Base-by-base conservation (phyloP, 2,888 invertebrate species). In the Drosophila bunnanda region DNA sequence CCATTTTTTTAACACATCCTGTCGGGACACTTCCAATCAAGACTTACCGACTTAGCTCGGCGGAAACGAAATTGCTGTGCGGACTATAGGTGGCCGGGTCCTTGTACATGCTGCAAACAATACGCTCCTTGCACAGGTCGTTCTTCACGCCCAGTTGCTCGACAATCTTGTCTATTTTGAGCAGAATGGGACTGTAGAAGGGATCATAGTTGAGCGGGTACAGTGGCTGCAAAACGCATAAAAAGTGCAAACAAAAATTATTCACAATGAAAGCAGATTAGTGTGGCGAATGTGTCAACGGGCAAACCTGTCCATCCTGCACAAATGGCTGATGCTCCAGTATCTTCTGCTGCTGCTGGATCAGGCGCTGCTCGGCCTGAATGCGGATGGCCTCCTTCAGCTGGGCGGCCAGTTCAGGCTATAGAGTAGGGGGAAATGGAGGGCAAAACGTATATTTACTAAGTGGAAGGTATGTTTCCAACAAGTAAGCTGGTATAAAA, bases 41-140 rank as follows among this genome's bases (percentile, higher is more conserved):
- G 48, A 93, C 95, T 94, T 92, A 97, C 97, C 97, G 96, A 94
- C 97, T 97, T 50, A 97, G 93, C 91, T 97, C 97, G 44, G 96
- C 96, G 20, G 97, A 97, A 58, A 97, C 94, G 70, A 97, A 94
- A 92, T 97, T 97, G 90, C 97, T 97, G 90, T 96, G 96, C 0
- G 97, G 97, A 70, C 96, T 95, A 87, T 96, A 97, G 82, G 95
- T 95, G 75, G 94, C 93, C 0, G 97, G 97, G 90, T 96, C 96
- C 88, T 95, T 96, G 93, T 97, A 97, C 93, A 97, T 95, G 76
- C 96, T 95, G 90, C 97, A 97, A 3, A 97, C 95, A 0, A 97
- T 94, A 69, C 97, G 93, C 90, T 97, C 97, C 69, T 95, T 94
- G 90, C 97, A 97, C 0, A 94, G 94, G 75, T 95, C 95, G 13